Evolutionary conservation across 2,113 vertebrate species (phyloP).

Genomic region (Scomber japonicus): DNA sequence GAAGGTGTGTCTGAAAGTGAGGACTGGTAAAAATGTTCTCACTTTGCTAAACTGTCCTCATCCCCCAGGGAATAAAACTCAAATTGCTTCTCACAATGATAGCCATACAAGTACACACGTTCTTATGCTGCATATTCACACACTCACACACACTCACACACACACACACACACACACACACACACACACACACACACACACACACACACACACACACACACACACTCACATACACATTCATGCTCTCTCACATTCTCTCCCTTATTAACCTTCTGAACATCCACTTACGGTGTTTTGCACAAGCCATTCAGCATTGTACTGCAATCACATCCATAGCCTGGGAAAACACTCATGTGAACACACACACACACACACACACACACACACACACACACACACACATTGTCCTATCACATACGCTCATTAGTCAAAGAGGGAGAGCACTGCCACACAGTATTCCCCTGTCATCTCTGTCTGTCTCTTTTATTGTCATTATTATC

Average conservation of each 20-base stretch:
- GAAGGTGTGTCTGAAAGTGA: too few species aligned
- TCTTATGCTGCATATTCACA: slow-evolving; percentile 30
- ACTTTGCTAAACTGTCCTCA: too few species aligned
- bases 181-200: too few species aligned
- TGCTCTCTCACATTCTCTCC: slow-evolving; percentile 43
- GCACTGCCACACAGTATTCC: slow-evolving; percentile 6
- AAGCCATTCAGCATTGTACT: slow-evolving; percentile 31
- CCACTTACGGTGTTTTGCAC: slow-evolving; percentile 39
- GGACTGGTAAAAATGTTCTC: too few species aligned
- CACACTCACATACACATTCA: slow-evolving; percentile 31
- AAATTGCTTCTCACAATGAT: too few species aligned
- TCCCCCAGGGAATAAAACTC: too few species aligned
- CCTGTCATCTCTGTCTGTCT: not conserved
- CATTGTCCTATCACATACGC: slow-evolving; percentile 30
- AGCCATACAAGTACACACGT: not conserved
- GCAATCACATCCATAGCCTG: slow-evolving; percentile 29
- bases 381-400: slow-evolving; percentile 22
- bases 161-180: too few species aligned
- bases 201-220: too few species aligned
- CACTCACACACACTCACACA: not conserved
- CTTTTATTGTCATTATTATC: slow-evolving; percentile 10
- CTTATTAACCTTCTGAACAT: slow-evolving; percentile 64
- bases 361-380: slow-evolving; percentile 32
- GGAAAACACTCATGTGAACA: slow-evolving; percentile 15
- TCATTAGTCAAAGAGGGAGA: slow-evolving; percentile 50